Evolutionary conservation across 2,888 invertebrate genomes (phyloP).

Genomic region (Melinaea marsaeus): DNA sequence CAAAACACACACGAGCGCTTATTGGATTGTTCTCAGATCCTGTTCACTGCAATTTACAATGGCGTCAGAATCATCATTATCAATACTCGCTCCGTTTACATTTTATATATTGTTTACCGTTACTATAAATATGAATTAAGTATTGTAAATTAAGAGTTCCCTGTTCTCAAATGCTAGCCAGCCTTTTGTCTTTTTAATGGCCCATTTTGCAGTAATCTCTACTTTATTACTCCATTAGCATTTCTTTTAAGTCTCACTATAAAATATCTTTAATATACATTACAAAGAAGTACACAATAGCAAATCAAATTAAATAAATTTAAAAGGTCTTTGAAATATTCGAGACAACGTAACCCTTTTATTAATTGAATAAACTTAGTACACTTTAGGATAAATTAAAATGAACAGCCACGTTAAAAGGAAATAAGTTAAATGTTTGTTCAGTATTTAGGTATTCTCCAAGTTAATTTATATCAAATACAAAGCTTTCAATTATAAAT

Average conservation of each 20-base stretch:
- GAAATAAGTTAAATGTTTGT: conserved; percentile 6
- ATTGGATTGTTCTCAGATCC: conserved; percentile 36
- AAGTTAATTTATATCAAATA: background rate
- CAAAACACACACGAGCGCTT: conserved; percentile 32
- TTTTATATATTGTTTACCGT: conserved; percentile 5
- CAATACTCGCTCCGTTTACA: conserved; percentile 16
- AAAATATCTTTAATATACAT: conserved; percentile 23
- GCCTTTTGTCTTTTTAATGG: conserved; percentile 35
- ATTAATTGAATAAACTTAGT: conserved; percentile 15
- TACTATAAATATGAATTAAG: conserved; percentile 16
- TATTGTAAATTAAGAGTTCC: conserved; percentile 24
- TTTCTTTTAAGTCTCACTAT: conserved; percentile 29
- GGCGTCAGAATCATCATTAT: conserved; percentile 27
- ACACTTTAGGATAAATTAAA: conserved; percentile 3
- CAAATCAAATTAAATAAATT: conserved; percentile 1
- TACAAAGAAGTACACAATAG: conserved; percentile 1
- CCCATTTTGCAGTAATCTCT: conserved; percentile 33
- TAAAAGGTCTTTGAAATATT: background rate
- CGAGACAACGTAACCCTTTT: conserved; percentile 7
- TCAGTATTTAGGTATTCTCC: background rate
- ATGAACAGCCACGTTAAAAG: background rate
- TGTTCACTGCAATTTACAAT: conserved; percentile 31
- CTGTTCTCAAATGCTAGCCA: conserved; percentile 26
- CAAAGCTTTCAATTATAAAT: too few relatives aligned
- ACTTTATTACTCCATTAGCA: conserved; percentile 33